Conservation (phyloP, 1,140 invertebrate genomes). For the Pachypsylla venusta region DNA sequence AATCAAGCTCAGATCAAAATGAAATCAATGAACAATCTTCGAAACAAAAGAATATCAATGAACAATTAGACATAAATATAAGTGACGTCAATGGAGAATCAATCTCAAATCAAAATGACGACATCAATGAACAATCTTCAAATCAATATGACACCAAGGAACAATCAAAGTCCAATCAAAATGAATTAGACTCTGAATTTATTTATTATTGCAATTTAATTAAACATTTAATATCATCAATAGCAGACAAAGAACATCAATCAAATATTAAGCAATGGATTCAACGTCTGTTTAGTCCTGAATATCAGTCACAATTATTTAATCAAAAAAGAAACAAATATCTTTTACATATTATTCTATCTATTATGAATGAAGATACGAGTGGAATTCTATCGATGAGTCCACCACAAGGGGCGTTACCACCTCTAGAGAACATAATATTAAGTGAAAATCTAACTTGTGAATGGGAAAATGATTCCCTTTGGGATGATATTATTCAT, state of each 20-base stretch:
- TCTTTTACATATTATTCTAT: constrained; percentile 20
- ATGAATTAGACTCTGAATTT: constrained; percentile 17
- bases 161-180: too few species aligned
- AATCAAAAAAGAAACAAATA: constrained; percentile 26
- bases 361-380: constrained; percentile 24
- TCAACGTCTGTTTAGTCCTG: constrained; percentile 23
- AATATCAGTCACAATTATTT: constrained; percentile 23
- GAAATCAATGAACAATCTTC: too few species aligned
- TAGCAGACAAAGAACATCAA: constrained; percentile 18
- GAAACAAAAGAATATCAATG: too few species aligned
- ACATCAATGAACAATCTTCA: too few species aligned
- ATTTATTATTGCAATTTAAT: constrained; percentile 21
- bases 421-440: constrained; percentile 15
- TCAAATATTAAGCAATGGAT: constrained; percentile 20
- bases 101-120: too few species aligned
- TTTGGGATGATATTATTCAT: constrained; percentile 22
- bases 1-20: too few species aligned
- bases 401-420: constrained; percentile 20
- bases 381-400: constrained; percentile 19
- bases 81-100: too few species aligned
- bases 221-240: constrained; percentile 20
- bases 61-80: too few species aligned
- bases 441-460: constrained; percentile 13
- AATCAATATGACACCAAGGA: too few species aligned
- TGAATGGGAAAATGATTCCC: constrained; percentile 24